Evolutionary conservation across 2,888 invertebrate species (phyloP).

Genomic region (Tipula confusa): DNA sequence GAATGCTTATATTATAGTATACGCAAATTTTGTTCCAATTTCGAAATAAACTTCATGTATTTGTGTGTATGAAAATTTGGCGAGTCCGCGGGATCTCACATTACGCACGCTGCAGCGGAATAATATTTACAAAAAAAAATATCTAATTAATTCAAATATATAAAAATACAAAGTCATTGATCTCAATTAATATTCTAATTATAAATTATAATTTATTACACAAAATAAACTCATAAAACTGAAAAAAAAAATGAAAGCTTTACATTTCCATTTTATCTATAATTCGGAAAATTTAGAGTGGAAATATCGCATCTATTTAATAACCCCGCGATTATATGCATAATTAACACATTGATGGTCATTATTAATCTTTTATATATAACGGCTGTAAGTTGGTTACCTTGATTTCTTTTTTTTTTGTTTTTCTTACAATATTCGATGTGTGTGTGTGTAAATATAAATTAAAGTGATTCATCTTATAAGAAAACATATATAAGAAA

Average conservation of each 20-base stretch:
- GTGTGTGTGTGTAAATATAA: background rate
- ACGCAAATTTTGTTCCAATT: background rate
- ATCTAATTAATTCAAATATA: background rate
- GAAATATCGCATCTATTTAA: background rate
- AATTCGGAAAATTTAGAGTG: slow-evolving; percentile 16
- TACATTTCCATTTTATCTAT: slow-evolving; percentile 1
- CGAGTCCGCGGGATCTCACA: background rate
- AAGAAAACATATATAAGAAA: background rate
- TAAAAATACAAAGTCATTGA: background rate
- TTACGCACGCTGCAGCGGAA: background rate
- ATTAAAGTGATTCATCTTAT: slow-evolving; percentile 4
- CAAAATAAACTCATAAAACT: background rate
- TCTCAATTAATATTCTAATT: slow-evolving; percentile 1
- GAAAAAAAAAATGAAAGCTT: slow-evolving; percentile 14
- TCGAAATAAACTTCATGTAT: background rate
- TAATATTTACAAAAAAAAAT: background rate
- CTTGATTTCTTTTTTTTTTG: background rate
- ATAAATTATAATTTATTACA: background rate
- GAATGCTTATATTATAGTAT: background rate
- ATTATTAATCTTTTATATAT: background rate
- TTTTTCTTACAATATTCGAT: too few species aligned
- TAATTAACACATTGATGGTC: slow-evolving; percentile 13
- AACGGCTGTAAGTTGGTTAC: background rate
- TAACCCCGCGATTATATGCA: background rate
- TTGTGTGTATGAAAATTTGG: background rate